phyloP scores from a whole-genome alignment of 2,888 invertebrate genomes.

The Brassicogethes aeneus region DNA sequence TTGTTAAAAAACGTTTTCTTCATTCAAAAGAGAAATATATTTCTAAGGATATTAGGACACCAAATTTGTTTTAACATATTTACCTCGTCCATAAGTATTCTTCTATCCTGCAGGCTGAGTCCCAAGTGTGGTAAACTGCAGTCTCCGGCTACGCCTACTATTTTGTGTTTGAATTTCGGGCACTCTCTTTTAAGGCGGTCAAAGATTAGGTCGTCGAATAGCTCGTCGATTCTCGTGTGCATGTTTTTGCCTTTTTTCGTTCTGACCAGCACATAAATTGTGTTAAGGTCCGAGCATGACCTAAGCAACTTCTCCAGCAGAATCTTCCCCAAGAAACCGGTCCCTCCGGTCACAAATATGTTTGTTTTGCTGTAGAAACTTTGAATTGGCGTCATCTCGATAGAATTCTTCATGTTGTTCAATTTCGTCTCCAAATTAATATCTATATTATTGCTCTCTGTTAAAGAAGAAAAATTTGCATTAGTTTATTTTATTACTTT shows the following conservation, averaged over 20 bases:
- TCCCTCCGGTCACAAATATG: slow-evolving; percentile 41
- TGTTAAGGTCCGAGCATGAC: slow-evolving; percentile 45
- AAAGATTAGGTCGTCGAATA: slow-evolving; percentile 60
- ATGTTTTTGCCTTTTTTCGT: slow-evolving; percentile 54
- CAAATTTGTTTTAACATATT: too few relatives aligned
- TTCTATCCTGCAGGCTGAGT: slow-evolving; percentile 47
- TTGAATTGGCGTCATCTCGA: slow-evolving; percentile 31
- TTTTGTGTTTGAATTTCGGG: slow-evolving; percentile 54
- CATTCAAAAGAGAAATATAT: too few relatives aligned
- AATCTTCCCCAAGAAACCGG: slow-evolving; percentile 49
- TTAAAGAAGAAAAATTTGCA: too few relatives aligned
- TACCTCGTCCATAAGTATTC: slow-evolving; percentile 44
- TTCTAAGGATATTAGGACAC: too few relatives aligned
- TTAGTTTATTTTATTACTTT: too few relatives aligned
- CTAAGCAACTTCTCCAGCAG: slow-evolving; percentile 53
- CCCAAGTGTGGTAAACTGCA: slow-evolving; percentile 53
- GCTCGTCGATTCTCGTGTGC: slow-evolving; percentile 54
- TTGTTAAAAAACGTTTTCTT: too few relatives aligned
- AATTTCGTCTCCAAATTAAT: too few relatives aligned
- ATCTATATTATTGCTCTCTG: too few relatives aligned
- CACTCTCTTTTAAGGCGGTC: slow-evolving; percentile 45
- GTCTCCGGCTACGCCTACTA: slow-evolving; percentile 49
- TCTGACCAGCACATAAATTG: slow-evolving; percentile 48
- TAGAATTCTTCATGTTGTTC: too few relatives aligned
- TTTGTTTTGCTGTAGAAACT: slow-evolving; percentile 33